Percentiles rank a stretch among this genome's conserved stretches.
Evolutionary conservation across 2,797 vertebrate species (phyloP).

Genomic region (Arctocebus calabarensis): DNA sequence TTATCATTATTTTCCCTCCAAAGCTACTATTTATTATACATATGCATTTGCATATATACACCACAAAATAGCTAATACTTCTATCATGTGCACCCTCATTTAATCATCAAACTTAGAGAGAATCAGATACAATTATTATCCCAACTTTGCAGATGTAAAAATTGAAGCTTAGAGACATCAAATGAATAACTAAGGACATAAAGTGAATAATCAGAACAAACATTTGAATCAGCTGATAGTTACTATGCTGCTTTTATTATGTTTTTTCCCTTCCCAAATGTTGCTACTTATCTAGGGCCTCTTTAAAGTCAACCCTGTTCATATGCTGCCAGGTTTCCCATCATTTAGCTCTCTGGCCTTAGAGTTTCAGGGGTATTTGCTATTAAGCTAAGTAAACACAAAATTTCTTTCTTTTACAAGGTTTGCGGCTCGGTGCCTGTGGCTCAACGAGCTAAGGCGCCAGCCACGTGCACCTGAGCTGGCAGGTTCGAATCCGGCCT

Average conservation of each 20-base stretch:
- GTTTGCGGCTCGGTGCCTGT: too few relatives aligned
- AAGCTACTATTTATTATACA: conserved; percentile 29
- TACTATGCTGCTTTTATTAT: conserved; percentile 31
- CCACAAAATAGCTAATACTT: conserved; percentile 20
- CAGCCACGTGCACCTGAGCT: too few relatives aligned
- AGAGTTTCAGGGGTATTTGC: not conserved
- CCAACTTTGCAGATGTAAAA: conserved; percentile 14
- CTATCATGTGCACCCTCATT: not conserved
- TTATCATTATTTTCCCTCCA: conserved; percentile 11
- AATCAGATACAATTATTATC: conserved; percentile 37
- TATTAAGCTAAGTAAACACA: conserved; percentile 35
- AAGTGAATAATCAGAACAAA: conserved; percentile 28
- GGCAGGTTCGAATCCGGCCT: too few relatives aligned
- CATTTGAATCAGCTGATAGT: not conserved
- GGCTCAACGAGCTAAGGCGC: too few relatives aligned
- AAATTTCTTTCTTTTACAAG: conserved; percentile 39
- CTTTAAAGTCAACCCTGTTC: not conserved
- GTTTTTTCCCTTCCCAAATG: not conserved
- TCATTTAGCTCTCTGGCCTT: not conserved
- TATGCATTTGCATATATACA: not conserved
- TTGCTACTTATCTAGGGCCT: not conserved
- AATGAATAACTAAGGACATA: conserved; percentile 4
- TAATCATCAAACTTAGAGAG: conserved; percentile 38
- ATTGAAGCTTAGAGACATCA: not conserved
- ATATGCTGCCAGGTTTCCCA: not conserved